Evolutionary conservation across 1,140 invertebrate genomes (phyloP).

Genomic region (Atta colombica): DNA sequence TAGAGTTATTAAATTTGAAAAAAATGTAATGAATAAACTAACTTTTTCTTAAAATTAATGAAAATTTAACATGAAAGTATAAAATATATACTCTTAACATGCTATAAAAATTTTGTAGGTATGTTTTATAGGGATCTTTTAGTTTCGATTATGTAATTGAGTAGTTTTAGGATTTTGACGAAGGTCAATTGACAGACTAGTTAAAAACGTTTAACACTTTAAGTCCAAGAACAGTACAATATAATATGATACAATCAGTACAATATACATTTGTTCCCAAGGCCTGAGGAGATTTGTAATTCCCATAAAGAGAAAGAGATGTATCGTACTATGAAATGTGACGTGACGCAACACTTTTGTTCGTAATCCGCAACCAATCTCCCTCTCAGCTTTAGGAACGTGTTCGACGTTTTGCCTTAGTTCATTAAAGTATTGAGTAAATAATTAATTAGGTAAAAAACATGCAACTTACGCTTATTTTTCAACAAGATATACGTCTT

Average conservation of each 20-base stretch:
- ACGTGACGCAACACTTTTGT: constrained; percentile 69
- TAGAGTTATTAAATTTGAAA: not conserved
- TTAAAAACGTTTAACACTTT: constrained; percentile 14
- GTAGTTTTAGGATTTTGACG: not conserved
- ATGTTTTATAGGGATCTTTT: too few relatives aligned
- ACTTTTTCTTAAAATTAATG: not conserved
- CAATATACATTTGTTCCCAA: constrained; percentile 45
- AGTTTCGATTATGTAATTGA: not conserved
- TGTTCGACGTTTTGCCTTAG: constrained; percentile 2
- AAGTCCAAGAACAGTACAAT: constrained; percentile 13
- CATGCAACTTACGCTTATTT: not conserved
- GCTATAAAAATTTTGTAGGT: too few relatives aligned
- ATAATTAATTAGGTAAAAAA: not conserved
- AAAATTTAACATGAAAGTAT: not conserved
- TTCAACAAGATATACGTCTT: not conserved
- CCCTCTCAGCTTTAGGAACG: constrained; percentile 33
- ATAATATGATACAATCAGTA: constrained; percentile 46
- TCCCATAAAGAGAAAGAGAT: constrained; percentile 51
- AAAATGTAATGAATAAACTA: not conserved
- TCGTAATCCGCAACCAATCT: constrained; percentile 68
- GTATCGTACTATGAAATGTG: constrained; percentile 56
- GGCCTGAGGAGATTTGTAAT: constrained; percentile 67
- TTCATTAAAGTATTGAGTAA: not conserved
- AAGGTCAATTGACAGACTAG: not conserved
- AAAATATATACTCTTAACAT: not conserved